Percentiles rank a stretch among this genome's conserved stretches.
phyloP scores from a whole-genome alignment of 2,888 invertebrate species.

The Isoperla grammatica region DNA sequence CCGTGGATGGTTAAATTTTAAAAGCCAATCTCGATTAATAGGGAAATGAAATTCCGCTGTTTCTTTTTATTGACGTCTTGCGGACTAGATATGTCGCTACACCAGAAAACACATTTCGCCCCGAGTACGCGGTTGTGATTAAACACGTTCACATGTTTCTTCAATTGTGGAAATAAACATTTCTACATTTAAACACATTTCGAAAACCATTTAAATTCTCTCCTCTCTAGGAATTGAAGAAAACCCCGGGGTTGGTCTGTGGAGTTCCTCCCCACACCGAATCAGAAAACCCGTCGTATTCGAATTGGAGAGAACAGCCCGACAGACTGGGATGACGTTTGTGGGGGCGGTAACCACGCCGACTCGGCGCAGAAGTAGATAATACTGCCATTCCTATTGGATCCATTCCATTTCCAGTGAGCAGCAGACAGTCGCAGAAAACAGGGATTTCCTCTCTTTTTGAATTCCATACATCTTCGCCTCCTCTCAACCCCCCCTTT shows the following conservation, averaged over 20 bases:
- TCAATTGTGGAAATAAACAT: too few species aligned
- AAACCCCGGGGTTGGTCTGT: constrained; percentile 9
- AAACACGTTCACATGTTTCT: too few species aligned
- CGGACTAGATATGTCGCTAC: too few species aligned
- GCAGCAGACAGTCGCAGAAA: constrained; percentile 16
- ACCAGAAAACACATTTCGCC: too few species aligned
- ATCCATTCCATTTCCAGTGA: constrained; percentile 20
- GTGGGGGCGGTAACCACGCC: background rate
- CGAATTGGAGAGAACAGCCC: constrained; percentile 1
- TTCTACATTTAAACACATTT: too few species aligned
- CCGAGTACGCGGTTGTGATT: too few species aligned
- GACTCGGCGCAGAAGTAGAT: constrained; percentile 22
- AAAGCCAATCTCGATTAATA: too few species aligned
- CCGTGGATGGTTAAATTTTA: too few species aligned
- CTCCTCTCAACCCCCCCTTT: background rate
- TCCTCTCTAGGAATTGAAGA: too few species aligned
- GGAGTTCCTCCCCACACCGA: constrained; percentile 11
- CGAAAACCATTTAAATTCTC: too few species aligned
- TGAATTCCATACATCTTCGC: background rate
- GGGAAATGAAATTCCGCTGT: too few species aligned
- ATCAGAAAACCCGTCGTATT: constrained; percentile 14
- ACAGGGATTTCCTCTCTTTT: constrained; percentile 1
- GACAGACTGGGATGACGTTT: constrained; percentile 3
- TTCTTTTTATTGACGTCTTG: too few species aligned
- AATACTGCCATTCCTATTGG: constrained; percentile 20